phyloP scores from a whole-genome alignment of 1,140 invertebrate genomes.

The Drosophila nigrodunni region DNA sequence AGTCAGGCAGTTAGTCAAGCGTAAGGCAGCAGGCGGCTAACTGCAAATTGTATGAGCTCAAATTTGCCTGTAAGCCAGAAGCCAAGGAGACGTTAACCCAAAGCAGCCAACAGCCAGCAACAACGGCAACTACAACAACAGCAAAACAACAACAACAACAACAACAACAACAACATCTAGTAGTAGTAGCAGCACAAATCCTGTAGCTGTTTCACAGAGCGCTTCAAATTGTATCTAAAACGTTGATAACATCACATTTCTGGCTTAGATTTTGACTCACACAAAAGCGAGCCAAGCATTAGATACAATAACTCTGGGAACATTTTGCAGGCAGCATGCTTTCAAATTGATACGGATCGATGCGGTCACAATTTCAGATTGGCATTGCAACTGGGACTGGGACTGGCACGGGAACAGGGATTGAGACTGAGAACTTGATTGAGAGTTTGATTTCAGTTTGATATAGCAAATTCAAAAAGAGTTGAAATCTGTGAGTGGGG shows the following conservation, averaged over 20 bases:
- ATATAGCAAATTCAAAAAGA: background rate
- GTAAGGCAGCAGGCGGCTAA: constrained; percentile 65
- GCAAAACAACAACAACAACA: background rate
- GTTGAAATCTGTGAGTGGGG: background rate
- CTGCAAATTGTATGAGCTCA: constrained; percentile 77
- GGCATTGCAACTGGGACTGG: constrained; percentile 1
- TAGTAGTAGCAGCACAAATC: constrained; percentile 1
- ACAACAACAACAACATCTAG: background rate
- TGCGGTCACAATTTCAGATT: constrained; percentile 31
- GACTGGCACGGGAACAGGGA: background rate
- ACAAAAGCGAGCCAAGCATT: constrained; percentile 50
- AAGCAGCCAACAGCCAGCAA: constrained; percentile 5
- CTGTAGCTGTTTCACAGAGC: constrained; percentile 25
- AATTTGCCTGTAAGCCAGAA: constrained; percentile 65
- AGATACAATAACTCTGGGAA: constrained; percentile 70
- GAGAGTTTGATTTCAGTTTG: background rate
- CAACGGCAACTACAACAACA: background rate
- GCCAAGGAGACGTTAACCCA: constrained; percentile 25
- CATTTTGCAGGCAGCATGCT: constrained; percentile 43
- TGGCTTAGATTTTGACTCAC: constrained; percentile 47
- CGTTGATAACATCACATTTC: constrained; percentile 67
- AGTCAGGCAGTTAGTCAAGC: constrained; percentile 70
- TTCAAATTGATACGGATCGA: constrained; percentile 64
- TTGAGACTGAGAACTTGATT: background rate
- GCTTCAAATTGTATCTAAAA: constrained; percentile 58